Evolutionary conservation across 2,888 invertebrate genomes (phyloP).

Genomic region (Aradus depressus): DNA sequence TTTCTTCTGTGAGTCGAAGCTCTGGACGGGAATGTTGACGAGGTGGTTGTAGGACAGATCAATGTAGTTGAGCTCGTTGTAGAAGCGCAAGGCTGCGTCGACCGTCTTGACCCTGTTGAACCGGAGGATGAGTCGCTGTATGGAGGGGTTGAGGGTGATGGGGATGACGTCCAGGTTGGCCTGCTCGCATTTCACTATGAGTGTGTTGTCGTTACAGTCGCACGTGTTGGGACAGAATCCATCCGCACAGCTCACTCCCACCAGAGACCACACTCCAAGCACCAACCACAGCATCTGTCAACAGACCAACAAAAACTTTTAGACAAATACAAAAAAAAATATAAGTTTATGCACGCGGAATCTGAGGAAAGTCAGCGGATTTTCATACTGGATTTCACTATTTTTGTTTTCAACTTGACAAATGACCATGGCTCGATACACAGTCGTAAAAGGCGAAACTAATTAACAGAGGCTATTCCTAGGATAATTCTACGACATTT

Average conservation of each 20-base stretch:
- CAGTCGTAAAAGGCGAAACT: too few relatives aligned
- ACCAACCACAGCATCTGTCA: conserved; percentile 12
- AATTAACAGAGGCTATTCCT: too few relatives aligned
- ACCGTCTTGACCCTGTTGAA: conserved; percentile 80
- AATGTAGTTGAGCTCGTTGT: conserved; percentile 71
- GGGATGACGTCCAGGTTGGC: conserved; percentile 81
- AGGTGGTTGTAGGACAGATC: conserved; percentile 77
- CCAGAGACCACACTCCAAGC: conserved; percentile 20
- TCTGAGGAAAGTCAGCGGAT: too few relatives aligned
- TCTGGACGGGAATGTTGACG: conserved; percentile 65
- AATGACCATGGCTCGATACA: too few relatives aligned
- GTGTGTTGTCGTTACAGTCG: conserved; percentile 78
- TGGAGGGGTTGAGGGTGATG: conserved; percentile 82
- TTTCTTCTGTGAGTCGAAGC: conserved; percentile 69
- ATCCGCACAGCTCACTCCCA: conserved; percentile 40
- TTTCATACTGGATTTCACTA: too few relatives aligned
- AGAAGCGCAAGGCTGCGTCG: conserved; percentile 75
- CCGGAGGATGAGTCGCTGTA: conserved; percentile 69
- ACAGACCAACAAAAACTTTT: background rate
- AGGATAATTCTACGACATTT: too few relatives aligned
- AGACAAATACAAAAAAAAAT: background rate
- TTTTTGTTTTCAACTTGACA: too few relatives aligned
- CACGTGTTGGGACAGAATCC: conserved; percentile 80
- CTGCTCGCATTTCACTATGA: conserved; percentile 74
- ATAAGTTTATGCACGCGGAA: too few relatives aligned